Base-by-base conservation (phyloP, 1,140 invertebrate genomes). In the Vanessa atalanta region DNA sequence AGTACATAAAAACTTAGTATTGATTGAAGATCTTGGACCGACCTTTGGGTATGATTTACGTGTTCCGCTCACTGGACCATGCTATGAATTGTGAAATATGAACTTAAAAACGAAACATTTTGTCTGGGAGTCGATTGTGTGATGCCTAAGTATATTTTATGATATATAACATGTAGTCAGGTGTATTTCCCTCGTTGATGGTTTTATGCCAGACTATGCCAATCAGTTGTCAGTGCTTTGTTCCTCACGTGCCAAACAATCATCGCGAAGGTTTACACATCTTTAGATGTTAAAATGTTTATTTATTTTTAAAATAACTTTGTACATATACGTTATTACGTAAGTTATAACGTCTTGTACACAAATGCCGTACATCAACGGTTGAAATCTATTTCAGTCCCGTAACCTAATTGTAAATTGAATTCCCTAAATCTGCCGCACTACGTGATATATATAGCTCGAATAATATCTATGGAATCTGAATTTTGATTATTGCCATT, bases 261-360 rank as follows among this genome's bases (percentile, higher is more conserved):
- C 50, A 53, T n/a, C 50, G n/a, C 15, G 50, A 53, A 4, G 50
- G 50, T 53, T 53, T 53, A 53, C 50, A 53, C 15, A 16, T 53
- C 50, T 53, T 53, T n/a, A 53, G 50, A 53, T 53, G 50, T 53
- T 53, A 0, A 15, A 53, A 53, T 53, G 50, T 16, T 53, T 53
- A 53, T 53, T 53, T 53, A 53, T 53, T 53, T 53, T 53, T 53
- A n/a, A 53, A 53, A 53, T 15, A 16, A 53, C 15, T 16, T 53
- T 53, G 7, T 43, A 43, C 50, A 13, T 57, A 23, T 57, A 57
- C 20, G 11, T 57, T 57, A 57, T 57, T 57, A 57, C 11, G 20
- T 57, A 57, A 53, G 5, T 20, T 16, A 5, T 20, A n/a, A n/a
- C 53, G 16, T 23, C 16, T 7, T 55, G 16, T 57, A 57, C 9